Evolutionary conservation across 2,113 vertebrate species (phyloP), one percentile per base, ranked within the genome.

Genomic region (Anolis sagrei): DNA sequence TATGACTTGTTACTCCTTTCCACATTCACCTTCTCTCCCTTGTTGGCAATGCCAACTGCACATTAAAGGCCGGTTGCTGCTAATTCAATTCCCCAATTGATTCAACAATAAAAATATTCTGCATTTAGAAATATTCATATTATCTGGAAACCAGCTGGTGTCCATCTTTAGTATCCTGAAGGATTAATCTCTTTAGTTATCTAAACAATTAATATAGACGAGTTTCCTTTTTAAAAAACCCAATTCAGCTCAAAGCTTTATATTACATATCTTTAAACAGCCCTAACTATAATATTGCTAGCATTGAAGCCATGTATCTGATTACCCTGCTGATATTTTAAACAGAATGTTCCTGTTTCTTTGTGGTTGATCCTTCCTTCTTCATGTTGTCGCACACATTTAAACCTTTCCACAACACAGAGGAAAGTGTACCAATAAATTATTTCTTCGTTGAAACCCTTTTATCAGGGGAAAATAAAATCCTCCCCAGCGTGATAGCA

Each of bases 371-470:
- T 44, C 48, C 86, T 88, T 44, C 48, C 86, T 88, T 92, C 89
- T 88, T 86, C 87, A 83, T 7, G 19, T 73, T 86, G 83, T 84
- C 90, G 89, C 92, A 93, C 81, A 93, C 85, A 85, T 54, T 93
- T 93, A 91, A 90, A 91, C 90, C 86, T 88, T 94, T 94, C 92
- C 92, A 93, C 93, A 94, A 93, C 89, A 94, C 69, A 92, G 87
- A 90, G 91, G 74, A 92, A 93, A 94, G 88, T 89, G 89, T 84
- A 86, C 86, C 89, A 88, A 91, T 93, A 92, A 91, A 95, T 95
- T 94, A 94, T 92, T 94, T 93, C 89, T 85, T 92, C 91, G 92
- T 90, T 93, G 91, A 93, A 92, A 92, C 80, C 23, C 51, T 94
- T 94, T 91, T 73, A 87, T 87, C 79, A 90, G 89, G 87, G 86